Evolutionary conservation across 2,113 vertebrate species (phyloP).

Genomic region (Hiodon alosoides): DNA sequence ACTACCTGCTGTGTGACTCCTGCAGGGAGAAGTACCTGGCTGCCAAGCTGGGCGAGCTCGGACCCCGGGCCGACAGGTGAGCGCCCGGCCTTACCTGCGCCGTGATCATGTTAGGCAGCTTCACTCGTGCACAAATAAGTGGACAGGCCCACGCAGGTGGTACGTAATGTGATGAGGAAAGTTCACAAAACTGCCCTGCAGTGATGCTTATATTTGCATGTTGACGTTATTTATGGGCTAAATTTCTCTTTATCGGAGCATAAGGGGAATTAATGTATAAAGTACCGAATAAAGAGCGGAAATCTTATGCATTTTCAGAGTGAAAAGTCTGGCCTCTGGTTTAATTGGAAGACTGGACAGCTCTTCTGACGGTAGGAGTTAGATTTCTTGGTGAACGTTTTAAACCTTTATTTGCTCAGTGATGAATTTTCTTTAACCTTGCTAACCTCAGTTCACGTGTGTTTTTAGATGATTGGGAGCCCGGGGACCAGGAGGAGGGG

Average conservation of each 20-base stretch:
- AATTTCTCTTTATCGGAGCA: too few species aligned
- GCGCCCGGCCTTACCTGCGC: not conserved
- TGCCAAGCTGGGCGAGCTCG: constrained; percentile 45
- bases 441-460: not conserved
- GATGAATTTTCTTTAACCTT: not conserved
- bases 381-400: not conserved
- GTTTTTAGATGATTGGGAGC: constrained; percentile 69
- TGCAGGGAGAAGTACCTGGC: constrained; percentile 69
- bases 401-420: not conserved
- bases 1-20: constrained; percentile 66
- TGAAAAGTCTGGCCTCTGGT: constrained; percentile 64
- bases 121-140: not conserved
- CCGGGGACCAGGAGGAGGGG: constrained; percentile 49
- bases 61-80: constrained; percentile 59
- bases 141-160: not conserved
- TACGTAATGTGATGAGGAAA: not conserved
- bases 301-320: constrained; percentile 37
- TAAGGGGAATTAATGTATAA: too few species aligned
- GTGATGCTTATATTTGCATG: too few species aligned
- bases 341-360: constrained; percentile 67
- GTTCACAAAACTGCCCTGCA: too few species aligned
- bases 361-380: constrained; percentile 62
- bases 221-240: too few species aligned
- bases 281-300: not conserved
- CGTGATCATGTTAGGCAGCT: not conserved